Conservation (phyloP, 2,113 vertebrate species). For the Caretta caretta region DNA sequence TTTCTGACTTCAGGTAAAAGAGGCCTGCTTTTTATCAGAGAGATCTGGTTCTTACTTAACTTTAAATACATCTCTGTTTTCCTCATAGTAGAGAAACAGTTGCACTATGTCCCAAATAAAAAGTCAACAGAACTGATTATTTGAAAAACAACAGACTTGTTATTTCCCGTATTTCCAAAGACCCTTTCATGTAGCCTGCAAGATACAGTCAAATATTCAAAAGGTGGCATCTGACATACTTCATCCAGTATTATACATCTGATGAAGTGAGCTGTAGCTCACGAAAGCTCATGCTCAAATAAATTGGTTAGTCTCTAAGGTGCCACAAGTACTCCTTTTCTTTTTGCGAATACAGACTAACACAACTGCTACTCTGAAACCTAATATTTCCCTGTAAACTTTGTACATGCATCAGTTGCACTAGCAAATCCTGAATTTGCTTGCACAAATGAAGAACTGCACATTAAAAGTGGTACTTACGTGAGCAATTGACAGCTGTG, state of each 20-base stretch:
- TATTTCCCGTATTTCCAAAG: background rate
- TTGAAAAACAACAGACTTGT: background rate
- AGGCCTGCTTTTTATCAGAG: background rate
- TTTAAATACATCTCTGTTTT: background rate
- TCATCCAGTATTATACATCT: too few species aligned
- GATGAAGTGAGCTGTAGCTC: too few species aligned
- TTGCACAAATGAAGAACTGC: background rate
- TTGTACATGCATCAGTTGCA: background rate
- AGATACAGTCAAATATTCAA: background rate
- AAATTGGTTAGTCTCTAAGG: too few species aligned
- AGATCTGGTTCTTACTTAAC: background rate
- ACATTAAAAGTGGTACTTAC: background rate
- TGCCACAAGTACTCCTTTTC: too few species aligned
- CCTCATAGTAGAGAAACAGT: background rate
- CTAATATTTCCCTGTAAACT: background rate
- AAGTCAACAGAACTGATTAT: background rate
- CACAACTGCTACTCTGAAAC: too few species aligned
- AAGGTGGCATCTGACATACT: background rate
- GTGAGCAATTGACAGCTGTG: background rate
- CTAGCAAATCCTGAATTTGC: background rate
- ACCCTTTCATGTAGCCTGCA: background rate
- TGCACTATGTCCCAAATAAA: background rate
- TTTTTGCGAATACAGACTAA: too few species aligned
- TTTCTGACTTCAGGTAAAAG: background rate
- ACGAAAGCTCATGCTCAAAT: too few species aligned